A percentile compares a stretch with the other conserved stretches of the same genome.
phyloP scores from a whole-genome alignment of 1,140 invertebrate genomes.

The Drosophila nannoptera region DNA sequence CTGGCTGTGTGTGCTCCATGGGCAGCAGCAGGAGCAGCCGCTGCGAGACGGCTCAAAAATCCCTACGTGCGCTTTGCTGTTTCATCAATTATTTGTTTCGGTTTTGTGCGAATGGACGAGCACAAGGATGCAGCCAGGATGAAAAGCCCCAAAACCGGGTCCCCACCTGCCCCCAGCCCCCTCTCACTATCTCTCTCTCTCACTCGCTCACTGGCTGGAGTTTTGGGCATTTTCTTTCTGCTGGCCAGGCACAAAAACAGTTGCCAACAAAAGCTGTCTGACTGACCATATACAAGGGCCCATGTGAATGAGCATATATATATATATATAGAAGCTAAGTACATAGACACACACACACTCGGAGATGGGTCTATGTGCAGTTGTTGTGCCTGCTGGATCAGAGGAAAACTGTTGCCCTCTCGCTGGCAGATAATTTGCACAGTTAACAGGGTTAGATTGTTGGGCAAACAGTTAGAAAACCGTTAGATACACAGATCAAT shows the following conservation, averaged over 20 bases:
- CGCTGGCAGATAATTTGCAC: conserved; percentile 33
- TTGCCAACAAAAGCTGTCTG: conserved; percentile 37
- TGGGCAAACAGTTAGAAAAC: background rate
- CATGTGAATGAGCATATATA: background rate
- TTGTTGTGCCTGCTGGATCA: conserved; percentile 26
- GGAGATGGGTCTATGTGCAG: conserved; percentile 14
- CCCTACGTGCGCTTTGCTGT: conserved; percentile 57
- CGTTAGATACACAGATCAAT: background rate
- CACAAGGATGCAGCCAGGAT: conserved; percentile 32
- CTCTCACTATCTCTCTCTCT: background rate
- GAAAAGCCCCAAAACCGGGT: conserved; percentile 4
- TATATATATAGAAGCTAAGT: conserved; percentile 1
- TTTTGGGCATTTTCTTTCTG: conserved; percentile 44
- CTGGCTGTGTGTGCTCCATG: background rate
- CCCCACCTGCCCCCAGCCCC: background rate
- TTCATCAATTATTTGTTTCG: conserved; percentile 58
- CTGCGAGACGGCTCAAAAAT: conserved; percentile 40
- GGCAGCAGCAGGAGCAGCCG: background rate
- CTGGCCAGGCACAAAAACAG: conserved; percentile 32
- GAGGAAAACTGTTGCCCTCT: conserved; percentile 19
- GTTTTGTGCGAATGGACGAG: conserved; percentile 51
- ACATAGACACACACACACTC: conserved; percentile 10
- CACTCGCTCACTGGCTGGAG: background rate
- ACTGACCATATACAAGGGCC: background rate
- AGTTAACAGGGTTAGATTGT: conserved; percentile 14